Evolutionary conservation across 35 echinoderm and acorn worm species (phyloP), one percentile per base, ranked within the genome.

Genomic region (Acanthaster planci): DNA sequence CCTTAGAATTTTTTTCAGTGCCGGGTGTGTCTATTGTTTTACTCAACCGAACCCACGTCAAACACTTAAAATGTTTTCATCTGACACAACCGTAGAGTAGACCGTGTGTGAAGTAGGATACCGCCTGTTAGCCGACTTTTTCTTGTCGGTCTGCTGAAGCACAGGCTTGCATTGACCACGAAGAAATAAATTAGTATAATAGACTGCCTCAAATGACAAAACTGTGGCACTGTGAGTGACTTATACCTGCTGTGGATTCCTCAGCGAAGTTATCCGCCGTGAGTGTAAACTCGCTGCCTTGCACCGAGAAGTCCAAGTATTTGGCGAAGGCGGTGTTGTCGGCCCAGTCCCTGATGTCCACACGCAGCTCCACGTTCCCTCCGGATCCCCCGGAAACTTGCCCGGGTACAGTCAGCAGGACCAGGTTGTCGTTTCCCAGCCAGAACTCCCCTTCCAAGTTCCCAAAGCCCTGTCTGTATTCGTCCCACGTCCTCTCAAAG

Each of bases 341-440:
- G 19, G 38, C 53, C 18, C 47, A 39, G 26, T 90, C 80, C n/a
- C 29, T 51, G 21, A 84, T 23, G 7, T 90, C 87, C 6, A 85
- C 38, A 5, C 64, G 64, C 2, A 72, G 64, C 64, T 31, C 64
- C 23, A 72, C 64, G 64, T 72, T 29, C 64, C 64, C 64, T 35
- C 52, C 85, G 1, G 54, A 10, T 17, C 84, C 39, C 2, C 32
- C 54, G 17, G 51, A n/a, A 31, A 55, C 84, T 39, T 60, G n/a
- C 39, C 55, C 77, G 37, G 84, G 72, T 18, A n/a, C 42, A 2
- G 76, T 38, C 26, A 90, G 84, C 17, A 75, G 40, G 14, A 10
- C 23, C 21, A 90, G 82, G 31, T 81, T 81, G 12, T 87, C 40
- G 60, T 87, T 86, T 1, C 90, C 90, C 52, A 92, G 37, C 90